Conservation (phyloP, 1,140 invertebrate species). For the Drosophila arizonae region DNA sequence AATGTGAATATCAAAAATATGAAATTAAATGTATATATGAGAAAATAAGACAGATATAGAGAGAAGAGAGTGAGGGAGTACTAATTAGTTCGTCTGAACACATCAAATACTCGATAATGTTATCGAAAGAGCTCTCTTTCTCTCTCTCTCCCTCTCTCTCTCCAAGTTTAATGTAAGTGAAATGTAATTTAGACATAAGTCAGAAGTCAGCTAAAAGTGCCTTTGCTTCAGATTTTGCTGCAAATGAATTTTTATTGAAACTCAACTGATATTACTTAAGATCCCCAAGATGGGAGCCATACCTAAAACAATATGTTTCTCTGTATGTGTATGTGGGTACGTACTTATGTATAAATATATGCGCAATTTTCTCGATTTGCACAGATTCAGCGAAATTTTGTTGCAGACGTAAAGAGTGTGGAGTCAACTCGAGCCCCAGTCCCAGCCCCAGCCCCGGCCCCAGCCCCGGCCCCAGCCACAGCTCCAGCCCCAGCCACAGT, state of each 20-base stretch:
- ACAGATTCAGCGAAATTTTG: slow-evolving; percentile 45
- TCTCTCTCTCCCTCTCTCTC: too few relatives aligned
- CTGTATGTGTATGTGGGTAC: neutral
- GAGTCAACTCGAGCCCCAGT: slow-evolving; percentile 16
- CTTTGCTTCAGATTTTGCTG: too few relatives aligned
- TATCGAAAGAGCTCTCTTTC: neutral
- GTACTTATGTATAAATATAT: neutral
- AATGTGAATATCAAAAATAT: too few relatives aligned
- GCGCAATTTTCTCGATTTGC: slow-evolving; percentile 31
- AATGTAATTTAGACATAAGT: neutral
- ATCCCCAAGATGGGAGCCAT: slow-evolving; percentile 3
- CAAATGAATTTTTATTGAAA: neutral
- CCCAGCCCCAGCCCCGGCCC: slow-evolving; percentile 16
- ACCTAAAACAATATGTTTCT: neutral
- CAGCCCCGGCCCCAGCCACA: neutral
- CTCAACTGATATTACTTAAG: neutral
- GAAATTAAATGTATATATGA: too few relatives aligned
- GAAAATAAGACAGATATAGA: too few relatives aligned
- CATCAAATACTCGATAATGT: too few relatives aligned
- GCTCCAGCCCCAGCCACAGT: slow-evolving; percentile 19
- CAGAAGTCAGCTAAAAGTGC: neutral
- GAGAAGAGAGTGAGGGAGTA: too few relatives aligned
- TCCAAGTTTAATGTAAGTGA: neutral
- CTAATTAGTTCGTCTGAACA: too few relatives aligned
- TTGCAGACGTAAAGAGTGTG: slow-evolving; percentile 1